Percentiles rank a stretch among this genome's conserved stretches.
These are phyloP conservation scores for Parazoanthus darwini DNA, from an alignment of 92 coral and sea anemone species.

Conservation along the genomic window DNA sequence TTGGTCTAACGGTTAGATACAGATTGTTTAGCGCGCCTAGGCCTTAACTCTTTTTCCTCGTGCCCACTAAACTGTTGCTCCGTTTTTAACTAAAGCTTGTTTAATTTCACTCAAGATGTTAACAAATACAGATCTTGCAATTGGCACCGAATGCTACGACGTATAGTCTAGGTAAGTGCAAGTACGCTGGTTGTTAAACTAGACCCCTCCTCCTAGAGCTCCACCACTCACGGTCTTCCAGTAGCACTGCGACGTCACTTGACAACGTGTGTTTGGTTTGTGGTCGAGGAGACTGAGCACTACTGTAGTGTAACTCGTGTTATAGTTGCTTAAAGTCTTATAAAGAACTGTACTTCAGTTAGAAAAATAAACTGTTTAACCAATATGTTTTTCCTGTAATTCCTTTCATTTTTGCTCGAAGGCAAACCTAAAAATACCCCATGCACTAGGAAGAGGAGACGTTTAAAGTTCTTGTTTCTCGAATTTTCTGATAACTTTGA, in stretches of 20 bases:
- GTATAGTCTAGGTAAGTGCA: constrained; percentile 68
- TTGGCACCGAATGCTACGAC: constrained; percentile 97
- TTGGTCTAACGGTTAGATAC: neutral
- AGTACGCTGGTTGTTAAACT: constrained; percentile 6
- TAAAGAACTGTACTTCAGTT: neutral
- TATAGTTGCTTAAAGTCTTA: no score
- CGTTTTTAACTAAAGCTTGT: constrained; percentile 67
- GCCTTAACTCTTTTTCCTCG: neutral
- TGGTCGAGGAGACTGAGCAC: neutral
- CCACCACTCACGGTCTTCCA: constrained; percentile 11
- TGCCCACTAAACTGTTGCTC: constrained; percentile 9
- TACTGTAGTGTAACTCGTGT: neutral
- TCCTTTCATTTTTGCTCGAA: neutral
- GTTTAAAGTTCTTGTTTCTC: neutral
- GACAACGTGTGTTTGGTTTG: no score
- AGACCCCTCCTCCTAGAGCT: neutral
- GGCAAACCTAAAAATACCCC: neutral
- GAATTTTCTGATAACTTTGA: neutral
- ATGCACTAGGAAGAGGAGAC: neutral
- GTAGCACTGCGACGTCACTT: neutral
- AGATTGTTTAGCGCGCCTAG: neutral
- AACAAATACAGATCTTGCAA: constrained; percentile 91
- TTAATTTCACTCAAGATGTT: constrained; percentile 93
- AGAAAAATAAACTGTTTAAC: neutral
- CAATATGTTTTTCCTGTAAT: neutral